Evolutionary conservation across 2,888 invertebrate species (phyloP).

Genomic region (Leptothorax acervorum): DNA sequence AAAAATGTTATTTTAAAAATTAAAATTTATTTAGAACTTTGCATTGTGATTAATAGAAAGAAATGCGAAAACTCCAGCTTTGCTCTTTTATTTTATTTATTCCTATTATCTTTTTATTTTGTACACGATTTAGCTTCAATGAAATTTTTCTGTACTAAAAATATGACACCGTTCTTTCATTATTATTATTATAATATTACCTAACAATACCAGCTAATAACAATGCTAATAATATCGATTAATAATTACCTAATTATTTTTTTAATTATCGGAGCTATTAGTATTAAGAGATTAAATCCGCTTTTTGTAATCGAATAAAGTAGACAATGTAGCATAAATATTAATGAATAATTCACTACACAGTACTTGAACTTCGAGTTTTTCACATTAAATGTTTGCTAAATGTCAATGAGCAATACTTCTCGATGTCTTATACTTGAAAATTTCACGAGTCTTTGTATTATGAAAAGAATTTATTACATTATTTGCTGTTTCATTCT

Average conservation of each 20-base stretch:
- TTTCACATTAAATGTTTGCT: not conserved
- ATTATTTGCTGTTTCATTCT: not conserved
- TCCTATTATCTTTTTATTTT: not conserved
- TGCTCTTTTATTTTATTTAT: not conserved
- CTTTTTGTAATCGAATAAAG: not conserved
- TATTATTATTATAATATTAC: not conserved
- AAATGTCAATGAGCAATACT: constrained; percentile 27
- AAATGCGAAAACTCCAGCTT: not conserved
- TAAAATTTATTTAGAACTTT: not conserved
- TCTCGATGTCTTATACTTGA: not conserved
- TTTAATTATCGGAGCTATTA: not conserved
- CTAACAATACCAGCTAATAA: not conserved
- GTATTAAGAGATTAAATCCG: not conserved
- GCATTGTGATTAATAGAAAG: not conserved
- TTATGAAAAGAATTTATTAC: constrained; percentile 2
- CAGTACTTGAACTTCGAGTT: constrained; percentile 10
- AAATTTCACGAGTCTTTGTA: not conserved
- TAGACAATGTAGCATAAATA: too few relatives aligned
- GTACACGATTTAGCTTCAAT: not conserved
- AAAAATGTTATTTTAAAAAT: not conserved
- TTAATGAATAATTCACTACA: not conserved
- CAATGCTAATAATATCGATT: not conserved
- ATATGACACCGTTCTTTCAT: not conserved
- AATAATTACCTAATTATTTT: not conserved
- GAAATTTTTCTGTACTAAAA: not conserved